Evolutionary conservation across 2,797 vertebrate genomes (phyloP).

Genomic region (Myotis myotis): DNA sequence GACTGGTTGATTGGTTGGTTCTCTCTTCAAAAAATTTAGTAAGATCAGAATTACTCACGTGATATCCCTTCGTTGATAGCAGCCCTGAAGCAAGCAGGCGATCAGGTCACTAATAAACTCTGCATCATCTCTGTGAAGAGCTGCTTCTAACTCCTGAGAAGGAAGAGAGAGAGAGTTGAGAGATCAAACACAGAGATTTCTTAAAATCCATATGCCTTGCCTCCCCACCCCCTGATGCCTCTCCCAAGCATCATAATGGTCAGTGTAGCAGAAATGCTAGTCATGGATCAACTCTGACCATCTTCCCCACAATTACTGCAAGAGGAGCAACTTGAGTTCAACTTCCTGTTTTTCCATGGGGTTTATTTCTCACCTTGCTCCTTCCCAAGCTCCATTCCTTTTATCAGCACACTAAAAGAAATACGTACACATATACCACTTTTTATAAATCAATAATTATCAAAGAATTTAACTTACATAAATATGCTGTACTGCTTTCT

Average conservation of each 20-base stretch:
- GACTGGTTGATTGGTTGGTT: slow-evolving; percentile 71
- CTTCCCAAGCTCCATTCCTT: not conserved
- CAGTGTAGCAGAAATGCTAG: not conserved
- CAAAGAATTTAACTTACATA: not conserved
- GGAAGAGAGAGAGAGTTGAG: not conserved
- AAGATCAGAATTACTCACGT: slow-evolving; percentile 89
- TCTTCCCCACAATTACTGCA: not conserved
- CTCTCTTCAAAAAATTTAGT: slow-evolving; percentile 51
- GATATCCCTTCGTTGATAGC: slow-evolving; percentile 97
- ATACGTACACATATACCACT: not conserved
- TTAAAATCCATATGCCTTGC: not conserved
- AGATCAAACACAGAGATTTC: slow-evolving; percentile 56
- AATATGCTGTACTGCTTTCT: not conserved
- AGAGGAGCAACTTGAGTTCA: not conserved
- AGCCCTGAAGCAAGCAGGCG: slow-evolving; percentile 96
- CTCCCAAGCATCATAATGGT: not conserved
- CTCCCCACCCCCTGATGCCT: not conserved
- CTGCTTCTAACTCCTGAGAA: slow-evolving; percentile 94
- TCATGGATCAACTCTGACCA: not conserved
- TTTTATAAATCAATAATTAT: not conserved
- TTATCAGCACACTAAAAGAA: not conserved
- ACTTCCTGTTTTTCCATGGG: not conserved
- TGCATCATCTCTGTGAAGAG: slow-evolving; percentile 92
- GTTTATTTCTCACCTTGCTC: not conserved
- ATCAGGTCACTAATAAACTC: slow-evolving; percentile 96